Evolutionary conservation across 2,888 invertebrate genomes (phyloP).

Genomic region (Hylaea fasciaria): DNA sequence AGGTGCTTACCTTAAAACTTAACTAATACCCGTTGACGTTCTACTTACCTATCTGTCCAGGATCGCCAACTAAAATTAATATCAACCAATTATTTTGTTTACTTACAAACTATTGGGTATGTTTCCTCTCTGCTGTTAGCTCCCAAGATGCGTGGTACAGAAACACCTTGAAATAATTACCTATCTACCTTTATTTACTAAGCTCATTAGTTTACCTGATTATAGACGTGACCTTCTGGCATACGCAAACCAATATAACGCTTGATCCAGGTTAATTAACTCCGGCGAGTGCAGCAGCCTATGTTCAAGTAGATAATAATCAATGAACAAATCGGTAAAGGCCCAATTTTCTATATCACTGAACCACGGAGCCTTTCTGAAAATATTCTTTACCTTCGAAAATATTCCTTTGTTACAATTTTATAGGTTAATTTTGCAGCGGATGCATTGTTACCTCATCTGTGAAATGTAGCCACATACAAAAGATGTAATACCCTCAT

Average conservation of each 20-base stretch:
- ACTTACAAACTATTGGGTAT: not conserved
- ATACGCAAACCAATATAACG: too few species aligned
- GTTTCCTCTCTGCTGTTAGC: not conserved
- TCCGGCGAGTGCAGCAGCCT: too few species aligned
- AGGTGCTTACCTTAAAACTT: too few species aligned
- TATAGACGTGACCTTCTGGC: too few species aligned
- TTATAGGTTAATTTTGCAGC: not conserved
- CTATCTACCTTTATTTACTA: not conserved
- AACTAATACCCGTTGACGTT: too few species aligned
- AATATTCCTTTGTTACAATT: not conserved
- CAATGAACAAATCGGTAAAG: too few species aligned
- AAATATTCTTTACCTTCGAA: not conserved
- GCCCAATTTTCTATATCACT: too few species aligned
- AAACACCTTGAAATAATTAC: not conserved
- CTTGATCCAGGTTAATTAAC: too few species aligned
- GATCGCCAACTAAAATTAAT: not conserved
- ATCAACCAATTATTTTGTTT: not conserved
- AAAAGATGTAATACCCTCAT: not conserved
- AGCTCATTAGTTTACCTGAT: too few species aligned
- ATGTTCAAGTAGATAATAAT: too few species aligned
- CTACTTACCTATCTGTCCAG: too few species aligned
- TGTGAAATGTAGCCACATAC: conserved; percentile 1
- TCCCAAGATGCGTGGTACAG: not conserved
- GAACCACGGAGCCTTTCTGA: too few species aligned
- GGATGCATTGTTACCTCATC: not conserved